Base-by-base conservation (phyloP, 2,113 vertebrate species). In the Dermatemys mawii region DNA sequence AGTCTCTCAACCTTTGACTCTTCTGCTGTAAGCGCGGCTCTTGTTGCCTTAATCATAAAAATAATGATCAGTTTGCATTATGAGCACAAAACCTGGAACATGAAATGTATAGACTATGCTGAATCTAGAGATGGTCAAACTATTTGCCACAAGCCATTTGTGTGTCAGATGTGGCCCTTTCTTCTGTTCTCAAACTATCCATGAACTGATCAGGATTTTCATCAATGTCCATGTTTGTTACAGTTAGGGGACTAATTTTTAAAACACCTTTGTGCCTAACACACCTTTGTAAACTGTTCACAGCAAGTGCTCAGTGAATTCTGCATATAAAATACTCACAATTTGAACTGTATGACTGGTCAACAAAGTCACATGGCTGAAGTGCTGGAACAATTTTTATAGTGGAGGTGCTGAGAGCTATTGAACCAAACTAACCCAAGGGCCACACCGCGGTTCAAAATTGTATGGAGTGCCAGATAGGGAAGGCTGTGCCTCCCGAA, bases 1-100 rank as follows among this genome's bases (percentile, higher is more conserved):
- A 99, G 98, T 81, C 96, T 94, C 83, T 99, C 98, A 86, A 98
- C 98, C 63, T 97, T 98, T 3, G 98, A 96, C 86, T 99, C 99
- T 96, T 99, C 99, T 0, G 95, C 95, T 14, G 95, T 96, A 93
- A 99, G 97, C 32, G 97, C 96, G 1, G 96, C 98, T 95, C 96
- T 98, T 0, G 97, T 98, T 8, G 92, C 98, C 99, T 99, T 97
- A 14, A 94, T 94, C 83, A 94, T 6, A 93, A 41, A 97, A 93
- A 95, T 0, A 88, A 85, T 6, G 5, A 93, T 81, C 57, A 54
- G 48, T 55, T 91, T 46, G 90, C 38, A 85, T 10, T 14, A 89
- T 35, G 70, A 35, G 10, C 24, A 26, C 73, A 87, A 21, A 10
- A 2, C 81, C 73, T 53, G 53, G 55, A 17, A 88, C 29, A 54